These are phyloP conservation scores for Odontomyia ornata DNA, from an alignment of 2,888 invertebrate genomes.

Conservation along the genomic window DNA sequence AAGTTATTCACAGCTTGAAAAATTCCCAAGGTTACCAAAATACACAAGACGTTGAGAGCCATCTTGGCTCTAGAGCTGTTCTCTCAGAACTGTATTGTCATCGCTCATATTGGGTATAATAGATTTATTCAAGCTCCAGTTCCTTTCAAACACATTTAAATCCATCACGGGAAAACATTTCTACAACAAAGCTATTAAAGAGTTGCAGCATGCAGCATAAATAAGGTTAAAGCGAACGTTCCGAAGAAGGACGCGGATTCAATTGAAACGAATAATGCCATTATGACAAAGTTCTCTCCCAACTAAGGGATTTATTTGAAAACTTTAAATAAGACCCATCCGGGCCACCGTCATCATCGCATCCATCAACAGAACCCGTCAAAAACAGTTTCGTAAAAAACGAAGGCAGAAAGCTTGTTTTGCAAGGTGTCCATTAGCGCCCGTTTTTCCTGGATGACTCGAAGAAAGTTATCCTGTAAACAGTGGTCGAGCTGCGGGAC, in stretches of 20 bases:
- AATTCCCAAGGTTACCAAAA: too few species aligned
- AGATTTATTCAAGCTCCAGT: too few species aligned
- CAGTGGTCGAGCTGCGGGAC: not conserved
- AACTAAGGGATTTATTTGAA: not conserved
- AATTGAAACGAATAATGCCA: not conserved
- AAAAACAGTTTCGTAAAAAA: conserved; percentile 10
- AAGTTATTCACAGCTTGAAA: too few species aligned
- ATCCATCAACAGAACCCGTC: conserved; percentile 3
- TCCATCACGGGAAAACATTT: too few species aligned
- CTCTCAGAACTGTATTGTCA: too few species aligned
- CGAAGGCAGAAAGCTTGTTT: not conserved
- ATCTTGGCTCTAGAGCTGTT: too few species aligned
- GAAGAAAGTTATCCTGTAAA: not conserved
- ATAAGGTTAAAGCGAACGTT: too few species aligned
- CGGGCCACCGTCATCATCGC: conserved; percentile 7
- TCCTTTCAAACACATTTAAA: too few species aligned
- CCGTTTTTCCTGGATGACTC: not conserved
- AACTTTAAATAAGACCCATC: conserved; percentile 23
- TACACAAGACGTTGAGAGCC: too few species aligned
- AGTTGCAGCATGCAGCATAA: too few species aligned
- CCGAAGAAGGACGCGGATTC: not conserved
- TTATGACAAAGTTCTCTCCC: not conserved
- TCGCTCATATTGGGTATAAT: too few species aligned
- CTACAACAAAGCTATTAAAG: too few species aligned
- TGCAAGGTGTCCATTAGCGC: not conserved